phyloP scores from a whole-genome alignment of 2,888 invertebrate genomes.

The Copidosoma aretas region DNA sequence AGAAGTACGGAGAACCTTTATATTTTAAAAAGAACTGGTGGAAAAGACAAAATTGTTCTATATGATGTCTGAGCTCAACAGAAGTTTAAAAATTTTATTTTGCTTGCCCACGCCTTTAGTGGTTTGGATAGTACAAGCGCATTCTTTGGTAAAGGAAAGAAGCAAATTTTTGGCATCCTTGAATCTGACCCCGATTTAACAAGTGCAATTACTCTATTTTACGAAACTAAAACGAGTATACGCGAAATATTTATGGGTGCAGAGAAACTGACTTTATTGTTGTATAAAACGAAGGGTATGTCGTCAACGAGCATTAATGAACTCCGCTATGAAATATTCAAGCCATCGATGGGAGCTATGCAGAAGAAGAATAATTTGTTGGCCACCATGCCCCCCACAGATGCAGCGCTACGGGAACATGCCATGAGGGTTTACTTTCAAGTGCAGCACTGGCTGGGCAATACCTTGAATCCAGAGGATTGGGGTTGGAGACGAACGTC shows the following conservation, averaged over 20 bases:
- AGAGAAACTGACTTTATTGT: not conserved
- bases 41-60: constrained; percentile 4
- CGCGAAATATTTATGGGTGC: constrained; percentile 16
- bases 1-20: constrained; percentile 7
- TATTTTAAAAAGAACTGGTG: constrained; percentile 15
- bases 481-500: constrained; percentile 29
- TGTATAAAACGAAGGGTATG: not conserved
- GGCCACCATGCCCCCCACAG: constrained; percentile 13
- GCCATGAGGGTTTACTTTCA: constrained; percentile 20
- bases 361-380: constrained; percentile 7
- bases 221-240: constrained; percentile 16
- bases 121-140: constrained; percentile 30
- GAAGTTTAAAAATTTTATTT: not conserved
- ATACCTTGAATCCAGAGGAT: not conserved
- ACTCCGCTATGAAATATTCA: constrained; percentile 6
- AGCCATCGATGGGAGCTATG: not conserved
- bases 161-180: constrained; percentile 9
- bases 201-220: constrained; percentile 13
- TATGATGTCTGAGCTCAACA: constrained; percentile 5
- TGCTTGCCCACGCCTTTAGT: constrained; percentile 18
- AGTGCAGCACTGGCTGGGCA: constrained; percentile 22
- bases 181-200: constrained; percentile 7
- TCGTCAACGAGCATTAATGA: not conserved
- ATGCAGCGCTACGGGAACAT: constrained; percentile 7
- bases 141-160: constrained; percentile 27